Conservation (phyloP, 2,797 vertebrate species). For the Sphaeramia orbicularis region DNA sequence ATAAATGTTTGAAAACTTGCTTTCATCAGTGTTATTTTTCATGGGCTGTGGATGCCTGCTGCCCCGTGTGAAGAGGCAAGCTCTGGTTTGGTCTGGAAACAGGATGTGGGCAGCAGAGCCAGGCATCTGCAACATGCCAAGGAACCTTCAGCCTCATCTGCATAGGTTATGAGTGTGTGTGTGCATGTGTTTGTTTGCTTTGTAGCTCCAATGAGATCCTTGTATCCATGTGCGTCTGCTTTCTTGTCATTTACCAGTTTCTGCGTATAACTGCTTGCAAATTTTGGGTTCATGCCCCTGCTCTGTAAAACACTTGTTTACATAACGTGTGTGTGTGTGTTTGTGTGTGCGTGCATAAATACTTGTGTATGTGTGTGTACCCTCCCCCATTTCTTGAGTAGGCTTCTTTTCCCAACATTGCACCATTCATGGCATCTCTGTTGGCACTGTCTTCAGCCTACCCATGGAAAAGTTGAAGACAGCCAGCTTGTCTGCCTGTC, state of each 20-base stretch:
- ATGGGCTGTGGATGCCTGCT: constrained; percentile 35
- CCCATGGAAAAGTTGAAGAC: constrained; percentile 69
- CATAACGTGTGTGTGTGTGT: constrained; percentile 27
- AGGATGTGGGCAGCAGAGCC: constrained; percentile 81
- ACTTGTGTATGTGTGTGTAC: constrained; percentile 26
- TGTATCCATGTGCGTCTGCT: constrained; percentile 33
- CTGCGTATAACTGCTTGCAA: constrained; percentile 33
- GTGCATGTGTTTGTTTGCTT: constrained; percentile 47
- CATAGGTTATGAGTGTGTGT: constrained; percentile 60
- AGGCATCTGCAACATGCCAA: constrained; percentile 78
- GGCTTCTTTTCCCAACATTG: constrained; percentile 75
- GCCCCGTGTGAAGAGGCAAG: constrained; percentile 64
- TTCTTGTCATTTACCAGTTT: constrained; percentile 20
- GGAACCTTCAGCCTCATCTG: constrained; percentile 74
- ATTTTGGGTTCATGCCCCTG: constrained; percentile 40
- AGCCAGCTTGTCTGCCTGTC: constrained; percentile 61
- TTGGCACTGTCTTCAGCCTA: constrained; percentile 73
- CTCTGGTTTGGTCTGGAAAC: constrained; percentile 76
- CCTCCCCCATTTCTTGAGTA: constrained; percentile 51
- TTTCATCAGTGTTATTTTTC: constrained; percentile 49
- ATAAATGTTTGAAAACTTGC: constrained; percentile 25
- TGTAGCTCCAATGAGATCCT: constrained; percentile 47
- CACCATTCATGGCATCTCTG: constrained; percentile 70
- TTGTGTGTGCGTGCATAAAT: constrained; percentile 9
- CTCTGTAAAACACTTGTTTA: constrained; percentile 29